Evolutionary conservation across 2,797 vertebrate species (phyloP).

Genomic region (Cygnus olor): DNA sequence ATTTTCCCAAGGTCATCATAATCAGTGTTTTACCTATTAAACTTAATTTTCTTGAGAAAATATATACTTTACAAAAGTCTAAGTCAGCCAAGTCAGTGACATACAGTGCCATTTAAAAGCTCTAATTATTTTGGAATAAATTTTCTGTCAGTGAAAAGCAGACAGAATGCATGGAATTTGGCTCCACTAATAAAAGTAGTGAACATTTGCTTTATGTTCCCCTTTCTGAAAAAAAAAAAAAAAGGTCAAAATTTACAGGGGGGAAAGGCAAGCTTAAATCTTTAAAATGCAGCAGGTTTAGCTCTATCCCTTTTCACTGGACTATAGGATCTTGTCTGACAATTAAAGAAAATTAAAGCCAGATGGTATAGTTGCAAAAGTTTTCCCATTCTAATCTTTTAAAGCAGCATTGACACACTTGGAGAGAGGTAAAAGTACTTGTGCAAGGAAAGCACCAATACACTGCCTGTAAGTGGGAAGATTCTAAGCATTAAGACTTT

Average conservation of each 20-base stretch:
- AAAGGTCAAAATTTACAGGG: not conserved
- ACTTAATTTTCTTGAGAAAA: not conserved
- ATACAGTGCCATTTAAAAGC: not conserved
- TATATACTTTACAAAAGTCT: not conserved
- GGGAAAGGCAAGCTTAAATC: not conserved
- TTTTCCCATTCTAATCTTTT: not conserved
- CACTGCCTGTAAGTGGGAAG: not conserved
- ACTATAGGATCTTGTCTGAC: not conserved
- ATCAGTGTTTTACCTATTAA: not conserved
- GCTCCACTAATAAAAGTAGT: not conserved
- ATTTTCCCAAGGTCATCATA: not conserved
- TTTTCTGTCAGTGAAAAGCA: not conserved
- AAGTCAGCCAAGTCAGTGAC: not conserved
- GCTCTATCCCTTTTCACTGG: slow-evolving; percentile 3
- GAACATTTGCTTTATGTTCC: not conserved
- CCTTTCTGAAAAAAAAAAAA: not conserved
- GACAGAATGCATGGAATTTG: slow-evolving; percentile 4
- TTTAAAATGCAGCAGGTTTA: slow-evolving; percentile 18
- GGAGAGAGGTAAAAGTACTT: not conserved
- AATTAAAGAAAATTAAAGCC: slow-evolving; percentile 6
- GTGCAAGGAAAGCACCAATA: not conserved
- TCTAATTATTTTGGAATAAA: not conserved
- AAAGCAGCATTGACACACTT: not conserved
- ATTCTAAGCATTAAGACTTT: not conserved
- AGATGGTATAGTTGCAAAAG: not conserved